Evolutionary conservation across 2,797 vertebrate species (phyloP), one percentile per base, ranked within the genome.

Genomic region (Smutsia gigantea): DNA sequence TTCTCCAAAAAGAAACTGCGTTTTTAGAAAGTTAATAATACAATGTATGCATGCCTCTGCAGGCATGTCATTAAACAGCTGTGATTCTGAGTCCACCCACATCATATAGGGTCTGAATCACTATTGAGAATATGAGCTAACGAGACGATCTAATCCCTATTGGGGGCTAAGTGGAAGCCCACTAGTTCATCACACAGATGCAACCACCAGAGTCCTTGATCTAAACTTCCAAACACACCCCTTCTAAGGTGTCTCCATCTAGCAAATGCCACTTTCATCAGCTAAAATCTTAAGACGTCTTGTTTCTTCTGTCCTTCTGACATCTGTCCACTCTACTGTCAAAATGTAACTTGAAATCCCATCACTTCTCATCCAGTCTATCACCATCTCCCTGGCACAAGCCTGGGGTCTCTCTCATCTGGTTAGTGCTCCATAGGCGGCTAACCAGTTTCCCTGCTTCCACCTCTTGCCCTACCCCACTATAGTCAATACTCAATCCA

Each of bases 1-100:
- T 88, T 25, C 79, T 88, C n/a, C 75, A 88, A 68, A 90, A 81
- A 59, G 3, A 51, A 89, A 59, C 42, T 55, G 37, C n/a, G n/a
- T n/a, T 69, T 88, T 63, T 64, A 89, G n/a, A 19, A 25, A 90
- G 66, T 63, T 74, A 94, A 7, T 2, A 31, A 25, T 77, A 90
- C 51, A 81, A 13, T 1, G 34, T 10, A 66, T 0, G 11, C 13
- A 90, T 19, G 31, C 34, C 14, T 84, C 77, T 9, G 61, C 21
- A 21, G 21, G 1, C 68, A 17, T 19, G 3, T 42, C n/a, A 8
- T 27, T 23, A 59, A 74, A 66, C 55, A n/a, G 7, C 18, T 27
- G 57, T 3, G 37, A 71, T 11, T 75, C 93, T 81, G 17, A 61
- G 14, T 46, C 31, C 46, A 53, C 7, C 51, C 2, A 53, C 2